Evolutionary conservation across 1,140 invertebrate genomes (phyloP).

Genomic region (Brachionus paranguensis): DNA sequence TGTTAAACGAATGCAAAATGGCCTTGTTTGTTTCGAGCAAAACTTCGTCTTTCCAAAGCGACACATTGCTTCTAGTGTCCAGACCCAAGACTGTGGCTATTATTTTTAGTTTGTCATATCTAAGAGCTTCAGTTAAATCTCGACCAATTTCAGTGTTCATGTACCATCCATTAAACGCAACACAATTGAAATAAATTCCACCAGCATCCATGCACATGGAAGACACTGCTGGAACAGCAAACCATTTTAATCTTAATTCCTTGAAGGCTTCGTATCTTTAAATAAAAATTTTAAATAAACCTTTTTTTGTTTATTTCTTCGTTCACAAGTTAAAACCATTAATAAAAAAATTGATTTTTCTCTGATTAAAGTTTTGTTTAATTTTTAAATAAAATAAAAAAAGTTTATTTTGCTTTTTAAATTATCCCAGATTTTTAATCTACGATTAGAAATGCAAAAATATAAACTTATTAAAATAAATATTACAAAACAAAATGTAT

Average conservation of each 20-base stretch:
- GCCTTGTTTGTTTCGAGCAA: slow-evolving; percentile 82
- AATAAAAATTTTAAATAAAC: background rate
- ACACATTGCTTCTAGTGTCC: slow-evolving; percentile 72
- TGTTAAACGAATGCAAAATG: slow-evolving; percentile 82
- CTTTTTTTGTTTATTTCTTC: too few relatives aligned
- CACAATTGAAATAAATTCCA: slow-evolving; percentile 84
- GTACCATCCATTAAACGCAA: slow-evolving; percentile 93
- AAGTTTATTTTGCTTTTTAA: too few relatives aligned
- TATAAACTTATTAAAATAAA: too few relatives aligned
- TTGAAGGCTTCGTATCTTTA: slow-evolving; percentile 68
- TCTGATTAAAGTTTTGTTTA: too few relatives aligned
- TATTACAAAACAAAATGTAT: too few relatives aligned
- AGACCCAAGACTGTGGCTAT: slow-evolving; percentile 79
- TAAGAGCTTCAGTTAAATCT: slow-evolving; percentile 75
- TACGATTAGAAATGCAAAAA: too few relatives aligned
- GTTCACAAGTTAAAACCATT: too few relatives aligned
- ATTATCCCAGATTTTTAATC: too few relatives aligned
- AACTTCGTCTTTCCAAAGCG: slow-evolving; percentile 85
- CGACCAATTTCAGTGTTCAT: slow-evolving; percentile 90
- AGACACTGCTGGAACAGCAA: slow-evolving; percentile 75
- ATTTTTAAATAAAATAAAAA: too few relatives aligned
- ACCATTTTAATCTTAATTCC: slow-evolving; percentile 80
- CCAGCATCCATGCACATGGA: slow-evolving; percentile 88
- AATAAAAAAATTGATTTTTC: too few relatives aligned
- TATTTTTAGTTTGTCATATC: slow-evolving; percentile 80